phyloP scores from a whole-genome alignment of 2,113 vertebrate genomes.

The Carassius gibelio region DNA sequence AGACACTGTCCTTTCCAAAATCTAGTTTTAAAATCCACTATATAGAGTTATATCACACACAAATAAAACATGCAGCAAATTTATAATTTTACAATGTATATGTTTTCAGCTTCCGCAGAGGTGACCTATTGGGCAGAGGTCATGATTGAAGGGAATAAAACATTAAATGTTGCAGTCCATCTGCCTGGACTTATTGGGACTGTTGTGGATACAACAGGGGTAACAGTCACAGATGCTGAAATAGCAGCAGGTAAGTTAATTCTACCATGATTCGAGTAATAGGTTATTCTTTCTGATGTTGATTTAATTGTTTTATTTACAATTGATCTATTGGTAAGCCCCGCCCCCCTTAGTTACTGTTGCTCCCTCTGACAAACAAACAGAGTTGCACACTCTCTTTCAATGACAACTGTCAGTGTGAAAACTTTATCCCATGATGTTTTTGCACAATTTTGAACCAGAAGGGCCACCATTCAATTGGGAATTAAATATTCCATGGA shows the following conservation, averaged over 20 bases:
- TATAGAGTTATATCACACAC: not conserved
- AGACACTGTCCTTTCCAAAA: not conserved
- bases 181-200: slow-evolving; percentile 41
- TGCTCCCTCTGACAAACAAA: no score
- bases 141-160: slow-evolving; percentile 68
- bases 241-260: slow-evolving; percentile 48
- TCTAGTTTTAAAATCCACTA: not conserved
- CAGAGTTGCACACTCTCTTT: no score
- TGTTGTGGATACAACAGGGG: not conserved
- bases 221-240: not conserved
- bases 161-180: slow-evolving; percentile 44
- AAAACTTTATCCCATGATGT: no score
- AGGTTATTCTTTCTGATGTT: not conserved
- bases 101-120: slow-evolving; percentile 14
- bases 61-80: not conserved
- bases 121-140: slow-evolving; percentile 61
- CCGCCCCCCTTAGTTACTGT: no score
- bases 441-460: no score
- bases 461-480: no score
- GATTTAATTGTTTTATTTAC: not conserved
- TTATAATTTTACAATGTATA: not conserved
- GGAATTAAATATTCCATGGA: no score
- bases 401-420: no score
- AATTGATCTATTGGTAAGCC: not conserved
- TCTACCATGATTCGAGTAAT: not conserved